Conservation (phyloP, 2,888 invertebrate genomes). For the Bellardia bayeri region DNA sequence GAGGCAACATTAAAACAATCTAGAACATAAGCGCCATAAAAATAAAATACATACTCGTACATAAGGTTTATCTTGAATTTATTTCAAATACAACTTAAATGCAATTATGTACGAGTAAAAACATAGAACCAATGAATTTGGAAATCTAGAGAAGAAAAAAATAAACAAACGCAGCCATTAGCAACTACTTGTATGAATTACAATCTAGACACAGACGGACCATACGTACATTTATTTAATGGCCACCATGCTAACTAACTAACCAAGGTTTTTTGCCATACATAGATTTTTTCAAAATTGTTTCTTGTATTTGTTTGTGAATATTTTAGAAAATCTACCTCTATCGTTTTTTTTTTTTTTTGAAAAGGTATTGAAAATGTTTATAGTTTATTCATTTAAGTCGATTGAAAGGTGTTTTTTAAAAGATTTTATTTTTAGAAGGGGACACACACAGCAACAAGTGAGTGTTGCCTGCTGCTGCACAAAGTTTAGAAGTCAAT, state of each 20-base stretch:
- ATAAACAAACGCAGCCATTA: constrained; percentile 31
- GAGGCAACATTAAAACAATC: constrained; percentile 31
- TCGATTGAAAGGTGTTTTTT: constrained; percentile 66
- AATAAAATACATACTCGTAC: neutral
- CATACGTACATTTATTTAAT: constrained; percentile 37
- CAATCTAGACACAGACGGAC: constrained; percentile 13
- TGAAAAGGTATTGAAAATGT: constrained; percentile 60
- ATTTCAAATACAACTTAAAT: constrained; percentile 33
- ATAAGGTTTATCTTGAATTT: constrained; percentile 3
- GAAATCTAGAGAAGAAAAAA: constrained; percentile 20
- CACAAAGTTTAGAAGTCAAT: constrained; percentile 63
- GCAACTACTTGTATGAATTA: constrained; percentile 40
- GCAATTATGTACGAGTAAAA: neutral
- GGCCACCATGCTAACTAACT: constrained; percentile 46
- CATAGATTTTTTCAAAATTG: constrained; percentile 23
- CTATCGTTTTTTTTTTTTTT: neutral
- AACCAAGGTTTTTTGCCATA: constrained; percentile 56
- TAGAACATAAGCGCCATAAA: constrained; percentile 57
- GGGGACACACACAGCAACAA: constrained; percentile 26
- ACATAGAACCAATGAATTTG: constrained; percentile 23
- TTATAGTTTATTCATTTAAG: constrained; percentile 63
- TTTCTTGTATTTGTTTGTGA: constrained; percentile 12
- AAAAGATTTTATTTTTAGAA: constrained; percentile 47
- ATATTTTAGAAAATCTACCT: constrained; percentile 42
- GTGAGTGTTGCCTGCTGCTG: constrained; percentile 9